Conservation (phyloP, 2,113 vertebrate species). For the Ahaetulla prasina region DNA sequence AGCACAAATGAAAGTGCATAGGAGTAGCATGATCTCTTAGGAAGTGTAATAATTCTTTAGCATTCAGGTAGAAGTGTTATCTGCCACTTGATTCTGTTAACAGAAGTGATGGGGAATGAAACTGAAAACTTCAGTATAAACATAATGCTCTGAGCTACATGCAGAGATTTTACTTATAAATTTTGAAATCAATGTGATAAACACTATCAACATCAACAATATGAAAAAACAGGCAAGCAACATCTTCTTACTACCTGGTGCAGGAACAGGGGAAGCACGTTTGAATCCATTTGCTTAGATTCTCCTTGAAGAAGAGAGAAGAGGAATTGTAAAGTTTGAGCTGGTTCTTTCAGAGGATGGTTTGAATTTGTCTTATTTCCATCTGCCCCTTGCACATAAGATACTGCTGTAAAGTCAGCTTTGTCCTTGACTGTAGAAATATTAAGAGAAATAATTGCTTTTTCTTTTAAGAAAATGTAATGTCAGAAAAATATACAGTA, state of each 20-base stretch:
- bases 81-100: neutral
- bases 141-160: neutral
- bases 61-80: neutral
- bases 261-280: conserved; percentile 83
- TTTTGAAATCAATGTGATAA: neutral
- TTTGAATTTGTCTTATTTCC: conserved; percentile 49
- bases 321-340: conserved; percentile 64
- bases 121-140: neutral
- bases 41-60: neutral
- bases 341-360: conserved; percentile 49
- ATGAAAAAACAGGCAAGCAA: neutral
- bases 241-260: conserved; percentile 80
- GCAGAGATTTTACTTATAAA: neutral
- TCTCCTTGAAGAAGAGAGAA: conserved; percentile 80
- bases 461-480: conserved; percentile 6
- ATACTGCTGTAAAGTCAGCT: neutral
- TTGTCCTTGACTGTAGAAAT: conserved; percentile 43
- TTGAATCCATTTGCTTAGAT: conserved; percentile 78
- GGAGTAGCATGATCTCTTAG: neutral
- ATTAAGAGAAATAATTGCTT: conserved; percentile 44
- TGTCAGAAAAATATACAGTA: conserved; percentile 19
- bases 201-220: neutral
- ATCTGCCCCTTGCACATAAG: conserved; percentile 26
- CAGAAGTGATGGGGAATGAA: neutral
- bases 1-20: neutral